A percentile compares a stretch with the other conserved stretches of the same genome.
phyloP scores from a whole-genome alignment of 2,113 vertebrate species.

The Dasypus novemcinctus region DNA sequence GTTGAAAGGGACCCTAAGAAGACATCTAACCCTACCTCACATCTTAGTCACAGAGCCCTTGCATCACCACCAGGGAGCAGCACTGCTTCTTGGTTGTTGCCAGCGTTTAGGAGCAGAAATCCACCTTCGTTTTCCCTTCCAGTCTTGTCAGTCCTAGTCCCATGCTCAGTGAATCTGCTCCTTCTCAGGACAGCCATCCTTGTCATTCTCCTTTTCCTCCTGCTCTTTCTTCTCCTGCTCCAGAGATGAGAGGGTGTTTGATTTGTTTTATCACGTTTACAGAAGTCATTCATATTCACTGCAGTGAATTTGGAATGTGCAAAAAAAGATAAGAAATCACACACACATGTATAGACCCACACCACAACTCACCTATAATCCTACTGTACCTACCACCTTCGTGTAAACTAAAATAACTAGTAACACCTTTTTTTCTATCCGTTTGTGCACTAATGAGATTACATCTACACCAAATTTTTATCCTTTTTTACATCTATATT shows the following conservation, averaged over 20 bases:
- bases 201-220: too few relatives aligned
- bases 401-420: neutral
- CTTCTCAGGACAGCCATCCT: neutral
- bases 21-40: neutral
- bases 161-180: too few relatives aligned
- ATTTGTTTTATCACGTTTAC: neutral
- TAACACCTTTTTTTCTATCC: neutral
- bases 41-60: neutral
- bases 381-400: neutral
- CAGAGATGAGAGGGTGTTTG: neutral
- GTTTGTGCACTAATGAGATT: neutral
- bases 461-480: neutral
- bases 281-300: neutral
- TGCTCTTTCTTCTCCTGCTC: neutral
- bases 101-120: neutral
- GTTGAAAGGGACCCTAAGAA: neutral
- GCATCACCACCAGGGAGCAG: neutral
- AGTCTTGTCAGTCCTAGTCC: accelerated
- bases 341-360: neutral
- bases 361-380: neutral
- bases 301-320: neutral
- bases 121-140: neutral
- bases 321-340: neutral
- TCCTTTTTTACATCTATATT: neutral
- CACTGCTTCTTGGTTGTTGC: neutral